These are phyloP conservation scores for Aelia acuminata DNA, from an alignment of 2,888 invertebrate genomes.

Conservation along the genomic window DNA sequence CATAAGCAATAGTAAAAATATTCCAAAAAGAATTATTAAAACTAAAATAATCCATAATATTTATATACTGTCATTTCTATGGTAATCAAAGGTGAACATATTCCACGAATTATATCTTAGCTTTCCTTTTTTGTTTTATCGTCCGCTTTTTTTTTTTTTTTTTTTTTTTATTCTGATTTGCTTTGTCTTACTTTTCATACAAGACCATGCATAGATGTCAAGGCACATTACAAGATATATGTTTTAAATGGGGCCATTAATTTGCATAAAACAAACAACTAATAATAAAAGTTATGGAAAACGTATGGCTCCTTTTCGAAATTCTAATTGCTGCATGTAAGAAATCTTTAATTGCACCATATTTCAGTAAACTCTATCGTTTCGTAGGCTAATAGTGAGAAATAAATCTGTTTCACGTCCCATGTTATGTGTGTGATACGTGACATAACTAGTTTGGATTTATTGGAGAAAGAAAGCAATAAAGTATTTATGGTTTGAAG, in stretches of 20 bases:
- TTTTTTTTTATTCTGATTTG: too few relatives aligned
- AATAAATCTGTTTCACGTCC: constrained; percentile 16
- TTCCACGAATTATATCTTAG: background rate
- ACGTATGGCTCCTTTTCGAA: background rate
- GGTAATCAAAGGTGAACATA: background rate
- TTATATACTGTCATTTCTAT: background rate
- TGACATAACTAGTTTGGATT: constrained; percentile 37
- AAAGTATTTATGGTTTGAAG: background rate
- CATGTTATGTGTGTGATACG: constrained; percentile 35
- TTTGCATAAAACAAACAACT: background rate
- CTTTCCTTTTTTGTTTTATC: too few relatives aligned
- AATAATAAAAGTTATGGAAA: background rate
- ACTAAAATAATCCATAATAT: too few relatives aligned
- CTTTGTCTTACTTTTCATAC: background rate
- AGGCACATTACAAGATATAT: background rate
- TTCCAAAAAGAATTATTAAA: too few relatives aligned
- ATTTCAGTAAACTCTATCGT: background rate
- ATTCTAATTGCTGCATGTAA: constrained; percentile 8
- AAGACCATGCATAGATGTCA: background rate
- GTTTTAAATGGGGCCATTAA: background rate
- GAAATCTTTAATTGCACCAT: background rate
- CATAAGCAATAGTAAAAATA: too few relatives aligned
- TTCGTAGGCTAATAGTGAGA: background rate
- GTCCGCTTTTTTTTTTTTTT: background rate
- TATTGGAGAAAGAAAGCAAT: constrained; percentile 3